phyloP scores from a whole-genome alignment of 2,113 vertebrate species.

The Tympanuchus pallidicinctus region DNA sequence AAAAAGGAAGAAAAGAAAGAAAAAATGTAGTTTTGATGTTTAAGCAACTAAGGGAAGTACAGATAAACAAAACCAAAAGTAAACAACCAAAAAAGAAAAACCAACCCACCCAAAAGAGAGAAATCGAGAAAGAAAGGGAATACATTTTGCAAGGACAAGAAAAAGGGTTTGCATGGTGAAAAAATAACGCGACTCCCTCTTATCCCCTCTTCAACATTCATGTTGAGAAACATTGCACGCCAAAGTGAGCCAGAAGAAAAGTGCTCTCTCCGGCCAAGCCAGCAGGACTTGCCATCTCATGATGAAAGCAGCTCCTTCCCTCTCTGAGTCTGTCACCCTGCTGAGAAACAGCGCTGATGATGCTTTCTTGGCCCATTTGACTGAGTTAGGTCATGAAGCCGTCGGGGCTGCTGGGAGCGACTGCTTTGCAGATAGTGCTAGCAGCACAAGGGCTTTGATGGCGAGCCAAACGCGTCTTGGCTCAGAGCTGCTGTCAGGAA shows the following conservation, averaged over 20 bases:
- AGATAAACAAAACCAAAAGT: not conserved
- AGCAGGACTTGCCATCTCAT: not conserved
- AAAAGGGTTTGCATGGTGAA: not conserved
- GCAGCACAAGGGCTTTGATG: not conserved
- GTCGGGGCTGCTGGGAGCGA: not conserved
- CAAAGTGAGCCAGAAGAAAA: not conserved
- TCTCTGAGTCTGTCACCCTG: not conserved
- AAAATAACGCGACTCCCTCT: not conserved
- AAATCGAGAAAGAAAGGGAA: not conserved
- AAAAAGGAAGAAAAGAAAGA: not conserved
- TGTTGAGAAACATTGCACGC: not conserved
- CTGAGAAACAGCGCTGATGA: not conserved
- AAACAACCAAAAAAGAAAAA: too few relatives aligned
- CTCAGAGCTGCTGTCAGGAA: not conserved
- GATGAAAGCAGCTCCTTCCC: conserved; percentile 32
- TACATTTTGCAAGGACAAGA: not conserved
- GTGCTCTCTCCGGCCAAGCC: not conserved
- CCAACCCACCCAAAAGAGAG: not conserved
- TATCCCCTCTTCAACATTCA: not conserved
- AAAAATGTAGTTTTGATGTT: not conserved
- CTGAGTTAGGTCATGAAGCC: not conserved
- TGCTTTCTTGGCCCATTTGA: not conserved
- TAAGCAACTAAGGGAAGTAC: accelerated
- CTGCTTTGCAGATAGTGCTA: conserved; percentile 24
- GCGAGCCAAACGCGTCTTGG: not conserved